Conservation (phyloP, 2,113 vertebrate species). For the Tachuris rubrigastra region DNA sequence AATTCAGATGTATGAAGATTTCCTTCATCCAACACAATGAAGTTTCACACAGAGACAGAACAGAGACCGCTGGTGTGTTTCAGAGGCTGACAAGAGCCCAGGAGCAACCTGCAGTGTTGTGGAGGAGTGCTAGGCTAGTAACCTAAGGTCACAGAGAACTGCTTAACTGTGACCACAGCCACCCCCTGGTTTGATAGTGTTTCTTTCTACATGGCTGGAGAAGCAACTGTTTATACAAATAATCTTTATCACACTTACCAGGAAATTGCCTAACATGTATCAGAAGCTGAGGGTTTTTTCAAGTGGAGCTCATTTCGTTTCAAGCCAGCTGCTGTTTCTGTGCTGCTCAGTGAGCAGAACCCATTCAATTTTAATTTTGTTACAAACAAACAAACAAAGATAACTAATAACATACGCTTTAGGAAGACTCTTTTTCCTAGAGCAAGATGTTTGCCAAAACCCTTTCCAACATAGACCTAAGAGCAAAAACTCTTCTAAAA, state of each 20-base stretch:
- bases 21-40: not conserved
- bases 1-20: not conserved
- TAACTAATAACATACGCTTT: not conserved
- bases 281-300: not conserved
- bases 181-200: not conserved
- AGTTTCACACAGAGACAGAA: not conserved
- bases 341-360: not conserved
- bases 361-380: constrained; percentile 13
- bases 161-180: not conserved
- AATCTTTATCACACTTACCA: not conserved
- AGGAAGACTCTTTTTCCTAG: not conserved
- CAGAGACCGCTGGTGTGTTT: not conserved
- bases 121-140: not conserved
- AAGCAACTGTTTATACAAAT: not conserved
- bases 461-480: not conserved
- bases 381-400: constrained; percentile 2
- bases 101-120: rapidly evolving
- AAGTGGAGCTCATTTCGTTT: not conserved
- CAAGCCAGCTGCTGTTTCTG: constrained; percentile 16
- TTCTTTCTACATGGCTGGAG: not conserved
- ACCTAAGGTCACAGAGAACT: not conserved
- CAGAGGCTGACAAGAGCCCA: not conserved
- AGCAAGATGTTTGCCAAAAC: not conserved
- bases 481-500: not conserved
- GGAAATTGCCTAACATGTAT: not conserved